Evolutionary conservation across 2,888 invertebrate species (phyloP).

Genomic region (Heliconius aoede): DNA sequence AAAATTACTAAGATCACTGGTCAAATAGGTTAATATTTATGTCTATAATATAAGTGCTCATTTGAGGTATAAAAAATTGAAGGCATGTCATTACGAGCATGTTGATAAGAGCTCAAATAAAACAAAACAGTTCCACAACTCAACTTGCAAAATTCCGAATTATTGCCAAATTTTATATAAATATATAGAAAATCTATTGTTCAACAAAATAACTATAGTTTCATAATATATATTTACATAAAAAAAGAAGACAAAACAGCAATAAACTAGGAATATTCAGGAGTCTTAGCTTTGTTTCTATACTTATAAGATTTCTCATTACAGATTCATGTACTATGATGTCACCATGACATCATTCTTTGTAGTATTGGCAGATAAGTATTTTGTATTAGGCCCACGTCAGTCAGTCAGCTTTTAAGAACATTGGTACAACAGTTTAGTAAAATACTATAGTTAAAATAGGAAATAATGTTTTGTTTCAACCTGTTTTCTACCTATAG

Average conservation of each 20-base stretch:
- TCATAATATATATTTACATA: not conserved
- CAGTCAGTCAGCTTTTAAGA: not conserved
- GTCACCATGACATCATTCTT: constrained; percentile 42
- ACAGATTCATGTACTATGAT: constrained; percentile 35
- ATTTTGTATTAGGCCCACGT: not conserved
- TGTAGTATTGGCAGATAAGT: not conserved
- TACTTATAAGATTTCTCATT: constrained; percentile 30
- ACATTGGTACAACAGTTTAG: not conserved
- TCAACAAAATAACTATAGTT: not conserved
- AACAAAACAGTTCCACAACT: not conserved
- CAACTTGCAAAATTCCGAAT: too few relatives aligned
- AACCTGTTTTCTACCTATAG: too few relatives aligned
- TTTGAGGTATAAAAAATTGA: not conserved
- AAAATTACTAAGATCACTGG: not conserved
- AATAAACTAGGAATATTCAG: constrained; percentile 7
- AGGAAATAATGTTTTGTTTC: not conserved
- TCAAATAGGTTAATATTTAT: constrained; percentile 9
- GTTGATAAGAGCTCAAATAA: not conserved
- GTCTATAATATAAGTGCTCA: not conserved
- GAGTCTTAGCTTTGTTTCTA: constrained; percentile 7
- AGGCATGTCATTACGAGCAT: not conserved
- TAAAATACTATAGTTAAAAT: not conserved
- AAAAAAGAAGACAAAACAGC: not conserved
- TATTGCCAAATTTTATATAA: too few relatives aligned
- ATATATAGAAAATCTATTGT: not conserved